Base-by-base conservation (phyloP, 2,113 vertebrate species). In the Trochalopteron elliotii region DNA sequence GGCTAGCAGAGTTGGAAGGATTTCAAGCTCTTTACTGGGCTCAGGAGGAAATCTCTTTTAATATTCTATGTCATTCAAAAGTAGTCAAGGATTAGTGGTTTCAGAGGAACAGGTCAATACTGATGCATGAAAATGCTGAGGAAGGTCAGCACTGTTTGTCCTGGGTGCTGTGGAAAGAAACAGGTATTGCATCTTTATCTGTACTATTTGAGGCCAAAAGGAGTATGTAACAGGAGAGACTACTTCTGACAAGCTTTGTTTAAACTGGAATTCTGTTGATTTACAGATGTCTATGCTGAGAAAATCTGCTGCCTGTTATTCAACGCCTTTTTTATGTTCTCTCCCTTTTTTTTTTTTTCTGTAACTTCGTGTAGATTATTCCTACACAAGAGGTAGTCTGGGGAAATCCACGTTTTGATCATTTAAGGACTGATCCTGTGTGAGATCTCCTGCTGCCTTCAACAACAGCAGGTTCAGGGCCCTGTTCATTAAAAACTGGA, bases 41-140 rank as follows among this genome's bases (percentile, higher is more conserved):
- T 97, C 85, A 88, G 75, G 83, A 97, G 95, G 91, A 97, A 96
- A 93, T 75, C 15, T 78, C 89, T 96, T 94, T 83, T 96, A 96
- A 96, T 93, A 96, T 89, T 94, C 60, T 85, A 0, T 94, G 97
- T 95, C 72, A 76, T 94, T 87, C 94, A 96, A 91, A 96, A 90
- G 81, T 97, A 94, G 86, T 82, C 57, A 83, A 81, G 86, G 87
- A 96, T 97, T 90, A 96, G 87, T 88, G 86, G 61, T 90, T 97
- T 79, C 44, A 82, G 56, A 89, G 69, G 83, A 94, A 40, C 11
- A 83, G 77, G 87, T 89, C 83, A 76, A n/a, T 63, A 78, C 27
- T 20, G 57, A 93, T 91, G 68, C 57, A 52, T 13, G 27, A 83
- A 85, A 87, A 81, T 71, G 64, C 67, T 71, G 40, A 49, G 47